Evolutionary conservation across 37 sponge, comb jelly and placozoan species (phyloP).

Genomic region (Chondrosia reniformis): DNA sequence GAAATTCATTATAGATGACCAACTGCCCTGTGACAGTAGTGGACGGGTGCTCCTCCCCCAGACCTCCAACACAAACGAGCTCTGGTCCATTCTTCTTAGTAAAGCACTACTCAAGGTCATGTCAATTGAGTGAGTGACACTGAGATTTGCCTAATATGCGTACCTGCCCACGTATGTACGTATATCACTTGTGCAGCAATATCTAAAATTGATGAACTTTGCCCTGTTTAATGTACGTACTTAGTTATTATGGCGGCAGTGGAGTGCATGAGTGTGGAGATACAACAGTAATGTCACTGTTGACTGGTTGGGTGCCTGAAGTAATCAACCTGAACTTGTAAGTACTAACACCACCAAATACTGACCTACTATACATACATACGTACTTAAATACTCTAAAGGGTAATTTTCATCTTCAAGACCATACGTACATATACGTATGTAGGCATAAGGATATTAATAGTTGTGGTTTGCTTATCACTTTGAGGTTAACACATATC

Average conservation of each 20-base stretch:
- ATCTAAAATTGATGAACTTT: background rate
- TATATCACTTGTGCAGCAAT: background rate
- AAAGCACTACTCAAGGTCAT: constrained; percentile 92
- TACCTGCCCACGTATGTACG: background rate
- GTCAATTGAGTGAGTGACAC: constrained; percentile 73
- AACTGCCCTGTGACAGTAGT: constrained; percentile 62
- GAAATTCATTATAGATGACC: constrained; percentile 87
- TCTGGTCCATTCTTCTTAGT: constrained; percentile 85
- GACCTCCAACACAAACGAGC: constrained; percentile 54
- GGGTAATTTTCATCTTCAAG: too few relatives aligned
- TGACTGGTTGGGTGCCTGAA: constrained; percentile 87
- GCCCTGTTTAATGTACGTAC: background rate
- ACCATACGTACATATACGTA: too few relatives aligned
- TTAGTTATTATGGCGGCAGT: background rate
- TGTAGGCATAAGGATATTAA: too few relatives aligned
- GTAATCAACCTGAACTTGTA: too few relatives aligned
- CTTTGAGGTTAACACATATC: constrained; percentile 5
- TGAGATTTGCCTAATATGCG: background rate
- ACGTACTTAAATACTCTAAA: too few relatives aligned
- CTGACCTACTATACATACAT: too few relatives aligned
- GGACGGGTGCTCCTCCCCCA: constrained; percentile 65
- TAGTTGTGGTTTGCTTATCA: too few relatives aligned
- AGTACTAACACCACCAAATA: too few relatives aligned
- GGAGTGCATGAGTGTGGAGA: constrained; percentile 57
- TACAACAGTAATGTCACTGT: constrained; percentile 67